A percentile compares a stretch with the other conserved stretches of the same genome.
Conservation (phyloP, 2,113 vertebrate genomes). For the Hippocampus barbouri region DNA sequence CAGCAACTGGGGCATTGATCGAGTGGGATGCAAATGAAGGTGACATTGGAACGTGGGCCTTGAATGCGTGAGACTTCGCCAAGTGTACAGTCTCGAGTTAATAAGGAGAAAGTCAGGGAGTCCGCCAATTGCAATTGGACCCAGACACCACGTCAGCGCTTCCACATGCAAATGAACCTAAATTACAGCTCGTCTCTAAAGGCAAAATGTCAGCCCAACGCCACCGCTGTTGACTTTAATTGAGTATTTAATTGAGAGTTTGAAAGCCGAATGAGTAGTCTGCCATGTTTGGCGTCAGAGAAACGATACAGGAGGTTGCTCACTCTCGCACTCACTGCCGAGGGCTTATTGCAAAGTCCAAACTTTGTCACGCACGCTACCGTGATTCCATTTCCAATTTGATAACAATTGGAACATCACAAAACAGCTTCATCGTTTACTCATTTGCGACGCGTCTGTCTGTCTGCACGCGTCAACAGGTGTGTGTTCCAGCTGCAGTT, state of each 20-base stretch:
- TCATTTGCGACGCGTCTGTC: neutral
- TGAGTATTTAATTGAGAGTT: neutral
- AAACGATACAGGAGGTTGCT: neutral
- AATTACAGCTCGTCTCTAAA: neutral
- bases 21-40: too few relatives aligned
- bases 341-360: neutral
- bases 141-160: neutral
- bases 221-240: neutral
- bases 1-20: too few relatives aligned
- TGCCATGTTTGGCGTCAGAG: neutral
- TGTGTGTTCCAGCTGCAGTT: constrained; percentile 12
- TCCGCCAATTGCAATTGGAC: neutral
- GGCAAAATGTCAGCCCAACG: neutral
- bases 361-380: neutral
- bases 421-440: neutral
- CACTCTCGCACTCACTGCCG: neutral
- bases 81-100: neutral
- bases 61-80: neutral
- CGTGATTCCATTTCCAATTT: neutral
- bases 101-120: neutral
- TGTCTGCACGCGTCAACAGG: constrained; percentile 13
- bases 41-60: too few relatives aligned
- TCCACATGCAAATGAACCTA: neutral
- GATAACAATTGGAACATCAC: neutral
- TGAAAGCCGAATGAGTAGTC: neutral